Conservation (phyloP, 2,113 vertebrate species). For the Python bivittatus region DNA sequence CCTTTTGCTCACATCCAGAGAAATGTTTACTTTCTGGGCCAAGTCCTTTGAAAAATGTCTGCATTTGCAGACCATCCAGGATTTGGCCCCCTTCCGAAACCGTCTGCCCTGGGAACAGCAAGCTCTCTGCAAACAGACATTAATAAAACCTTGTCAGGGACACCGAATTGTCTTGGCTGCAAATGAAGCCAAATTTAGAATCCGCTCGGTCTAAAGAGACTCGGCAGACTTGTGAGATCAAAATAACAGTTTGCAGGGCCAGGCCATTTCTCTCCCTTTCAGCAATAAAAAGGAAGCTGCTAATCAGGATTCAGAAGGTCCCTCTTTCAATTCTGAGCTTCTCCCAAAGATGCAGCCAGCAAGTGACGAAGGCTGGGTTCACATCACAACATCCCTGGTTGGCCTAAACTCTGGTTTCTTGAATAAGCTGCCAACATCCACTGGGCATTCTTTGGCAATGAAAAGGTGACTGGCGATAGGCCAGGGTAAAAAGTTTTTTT, state of each 20-base stretch:
- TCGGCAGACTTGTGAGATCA: too few species aligned
- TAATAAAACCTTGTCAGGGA: background rate
- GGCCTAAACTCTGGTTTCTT: background rate
- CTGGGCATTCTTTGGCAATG: background rate
- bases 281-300: background rate
- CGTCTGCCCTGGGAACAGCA: background rate
- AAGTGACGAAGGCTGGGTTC: background rate
- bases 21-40: background rate
- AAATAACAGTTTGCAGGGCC: background rate
- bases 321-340: background rate
- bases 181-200: conserved; percentile 15
- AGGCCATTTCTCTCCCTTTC: too few species aligned
- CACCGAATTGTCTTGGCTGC: background rate
- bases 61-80: background rate
- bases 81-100: too few species aligned
- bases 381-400: background rate
- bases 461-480: background rate
- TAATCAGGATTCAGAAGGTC: background rate
- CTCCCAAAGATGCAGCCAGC: background rate
- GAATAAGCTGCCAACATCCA: background rate
- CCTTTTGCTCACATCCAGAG: background rate
- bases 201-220: background rate
- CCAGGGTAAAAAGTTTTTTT: background rate
- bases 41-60: background rate
- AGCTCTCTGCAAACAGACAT: background rate